Percentiles rank a stretch among this genome's conserved stretches.
Conservation (phyloP, 2,888 invertebrate genomes). For the Netelia melanura region DNA sequence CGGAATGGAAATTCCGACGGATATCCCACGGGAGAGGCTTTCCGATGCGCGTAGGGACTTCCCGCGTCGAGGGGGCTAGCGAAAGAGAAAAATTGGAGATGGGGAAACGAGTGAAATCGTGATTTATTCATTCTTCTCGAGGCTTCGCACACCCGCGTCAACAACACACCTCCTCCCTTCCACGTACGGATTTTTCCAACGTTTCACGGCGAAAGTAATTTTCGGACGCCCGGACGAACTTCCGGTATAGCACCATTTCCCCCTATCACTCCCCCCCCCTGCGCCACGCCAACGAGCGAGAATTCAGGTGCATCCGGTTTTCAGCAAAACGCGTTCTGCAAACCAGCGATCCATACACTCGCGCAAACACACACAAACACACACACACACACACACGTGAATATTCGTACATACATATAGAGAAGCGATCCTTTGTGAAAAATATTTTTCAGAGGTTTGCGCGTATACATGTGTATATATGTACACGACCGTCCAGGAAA, state of each 20-base stretch:
- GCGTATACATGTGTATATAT: not conserved
- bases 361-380: not conserved
- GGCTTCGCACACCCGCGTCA: constrained; percentile 7
- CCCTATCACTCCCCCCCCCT: no score
- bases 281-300: not conserved
- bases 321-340: not conserved
- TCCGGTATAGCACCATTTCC: constrained; percentile 5
- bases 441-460: constrained; percentile 28
- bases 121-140: constrained; percentile 55
- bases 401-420: constrained; percentile 8
- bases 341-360: constrained; percentile 21
- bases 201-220: constrained; percentile 44
- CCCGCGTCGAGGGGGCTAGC: not conserved
- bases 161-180: constrained; percentile 12
- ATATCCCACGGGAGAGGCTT: constrained; percentile 1
- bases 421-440: constrained; percentile 1
- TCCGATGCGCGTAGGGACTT: not conserved
- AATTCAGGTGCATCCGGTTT: constrained; percentile 40
- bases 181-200: constrained; percentile 3
- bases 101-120: constrained; percentile 10
- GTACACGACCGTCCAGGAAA: constrained; percentile 20
- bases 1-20: not conserved
- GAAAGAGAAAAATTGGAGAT: not conserved
- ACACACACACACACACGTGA: not conserved
- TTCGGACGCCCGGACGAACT: constrained; percentile 35